phyloP scores from a whole-genome alignment of 2,113 vertebrate genomes.

The Tringa solitaria region DNA sequence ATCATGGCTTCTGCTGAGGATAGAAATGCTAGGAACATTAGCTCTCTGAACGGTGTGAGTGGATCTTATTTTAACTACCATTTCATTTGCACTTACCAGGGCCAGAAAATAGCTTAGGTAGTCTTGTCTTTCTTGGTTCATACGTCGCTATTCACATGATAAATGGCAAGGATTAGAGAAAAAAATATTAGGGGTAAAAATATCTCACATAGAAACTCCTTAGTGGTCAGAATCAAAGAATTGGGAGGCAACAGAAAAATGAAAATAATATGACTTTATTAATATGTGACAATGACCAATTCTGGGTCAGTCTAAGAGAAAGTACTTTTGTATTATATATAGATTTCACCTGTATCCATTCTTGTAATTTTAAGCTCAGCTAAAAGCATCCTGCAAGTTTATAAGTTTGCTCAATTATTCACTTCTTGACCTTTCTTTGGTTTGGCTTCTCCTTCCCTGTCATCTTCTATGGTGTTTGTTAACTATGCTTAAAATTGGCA shows the following conservation, averaged over 20 bases:
- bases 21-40: not conserved
- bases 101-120: not conserved
- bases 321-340: not conserved
- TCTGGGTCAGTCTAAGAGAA: not conserved
- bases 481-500: not conserved
- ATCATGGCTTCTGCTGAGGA: not conserved
- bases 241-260: rapidly evolving
- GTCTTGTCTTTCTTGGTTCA: not conserved
- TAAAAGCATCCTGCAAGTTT: not conserved
- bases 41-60: not conserved
- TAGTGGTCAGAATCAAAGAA: not conserved
- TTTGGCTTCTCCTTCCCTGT: not conserved
- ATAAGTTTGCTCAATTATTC: not conserved
- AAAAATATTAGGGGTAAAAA: not conserved
- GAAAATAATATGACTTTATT: not conserved
- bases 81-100: not conserved
- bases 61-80: not conserved
- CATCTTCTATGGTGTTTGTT: not conserved
- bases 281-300: not conserved
- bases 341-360: not conserved
- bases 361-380: not conserved
- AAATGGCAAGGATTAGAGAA: not conserved
- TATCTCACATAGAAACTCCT: not conserved
- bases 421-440: not conserved
- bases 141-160: not conserved